Evolutionary conservation across 2,888 invertebrate species (phyloP), one percentile per base, ranked within the genome.

Genomic region (Heliconius sara): DNA sequence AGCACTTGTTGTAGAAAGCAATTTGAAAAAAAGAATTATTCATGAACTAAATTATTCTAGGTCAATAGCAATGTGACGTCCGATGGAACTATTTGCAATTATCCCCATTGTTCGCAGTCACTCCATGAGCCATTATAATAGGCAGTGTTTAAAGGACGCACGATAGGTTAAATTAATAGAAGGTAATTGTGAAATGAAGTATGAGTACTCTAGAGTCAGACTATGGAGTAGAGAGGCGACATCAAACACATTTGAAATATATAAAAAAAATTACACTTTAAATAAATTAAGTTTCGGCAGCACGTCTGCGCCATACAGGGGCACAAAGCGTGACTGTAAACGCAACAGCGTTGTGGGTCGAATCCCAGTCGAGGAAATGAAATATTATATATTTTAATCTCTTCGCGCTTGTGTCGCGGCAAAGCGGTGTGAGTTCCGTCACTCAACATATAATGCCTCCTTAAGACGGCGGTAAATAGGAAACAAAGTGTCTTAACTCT

Each of bases 21-120:
- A 73, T 60, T 60, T 73, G 34, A 60, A 73, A 52, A 52, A 73
- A 57, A 30, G 72, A 34, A 63, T 63, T 74, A 74, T 74, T 74
- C 74, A 74, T 74, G 74, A 74, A 63, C 74, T 74, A 60, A 65
- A 27, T 74, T 63, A 25, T 74, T 74, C 63, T 74, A 74, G 74
- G 74, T 74, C 43, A 74, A 74, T 39, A 74, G 65, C 60, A 60
- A 60, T 39, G 65, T 65, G 74, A 57, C 67, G 67, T 68, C 39
- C 13, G 43, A 68, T 68, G 68, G 43, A n/a, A n/a, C 43, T 43
- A 70, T 70, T 43, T 43, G 43, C 43, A 70, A 70, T 43, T 70
- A 70, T 70, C 16, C 43, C 70, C 25, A 70, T 70, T 70, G 43
- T 70, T 70, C 9, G 70, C 43, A 70, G 9, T 70, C 70, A 16